Evolutionary conservation across 2,797 vertebrate genomes (phyloP), one percentile per base, ranked within the genome.

Genomic region (Gallirallus australis): DNA sequence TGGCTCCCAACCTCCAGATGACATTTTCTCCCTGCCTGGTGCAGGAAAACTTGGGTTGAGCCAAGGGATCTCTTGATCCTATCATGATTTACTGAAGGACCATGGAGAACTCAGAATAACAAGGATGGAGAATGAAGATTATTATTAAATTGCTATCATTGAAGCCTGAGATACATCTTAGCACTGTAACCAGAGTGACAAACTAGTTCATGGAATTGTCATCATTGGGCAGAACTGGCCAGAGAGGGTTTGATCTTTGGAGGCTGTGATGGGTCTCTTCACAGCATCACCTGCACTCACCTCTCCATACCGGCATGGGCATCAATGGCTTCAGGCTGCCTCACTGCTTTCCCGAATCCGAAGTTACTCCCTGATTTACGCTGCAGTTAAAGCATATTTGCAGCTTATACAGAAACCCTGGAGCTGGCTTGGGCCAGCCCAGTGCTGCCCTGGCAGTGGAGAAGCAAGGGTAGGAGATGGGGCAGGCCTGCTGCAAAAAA

Each of bases 251-350:
- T 56, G 63, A 33, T 40, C 56, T 72, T 27, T 0, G 8, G 33
- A 37, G 39, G 12, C 60, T 71, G 33, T 0, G 0, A 70, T 31
- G 52, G 47, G 28, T 77, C 17, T 63, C 33, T 35, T 35, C 33
- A 35, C 33, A 35, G 33, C 20, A 40, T 30, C 59, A 63, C 61
- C 50, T 28, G 23, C 9, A 6, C 42, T 75, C 3, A 0, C 54
- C 31, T 65, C 69, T 28, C 18, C 3, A 1, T 9, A 30, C 30
- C 1, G 1, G 31, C 3, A 1, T 0, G 1, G 39, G 18, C 59
- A 68, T 27, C 40, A 7, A 30, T 18, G 45, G 33, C 48, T 85
- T 70, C 57, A 78, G 48, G 40, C 30, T 78, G 17, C 15, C 39
- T 31, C 17, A 2, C 21, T 52, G 27, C 66, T 73, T 54, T 56